Evolutionary conservation across 2,888 invertebrate genomes (phyloP), one percentile per base, ranked within the genome.

Genomic region (Ditula angustiorana): DNA sequence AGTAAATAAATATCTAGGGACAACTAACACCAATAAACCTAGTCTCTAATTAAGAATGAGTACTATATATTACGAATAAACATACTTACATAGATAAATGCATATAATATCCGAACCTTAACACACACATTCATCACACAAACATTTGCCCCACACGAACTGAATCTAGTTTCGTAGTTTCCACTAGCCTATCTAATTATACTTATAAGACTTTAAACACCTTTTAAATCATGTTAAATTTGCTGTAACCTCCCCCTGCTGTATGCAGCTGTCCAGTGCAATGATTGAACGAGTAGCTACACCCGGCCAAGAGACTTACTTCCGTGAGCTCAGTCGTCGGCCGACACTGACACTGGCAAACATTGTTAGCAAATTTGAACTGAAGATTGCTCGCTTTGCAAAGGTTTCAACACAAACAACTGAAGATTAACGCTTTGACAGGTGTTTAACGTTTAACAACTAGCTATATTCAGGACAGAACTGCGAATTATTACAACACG

Each of bases 301-400:
- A 41, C 41, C n/a, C 52, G 26, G 2, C 24, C 55, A 41, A 37
- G 55, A 56, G 55, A 56, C 55, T 56, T 56, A 53, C 53, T 53
- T 35, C 41, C 37, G 16, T 56, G 23, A 41, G 55, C 41, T 56
- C 26, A 56, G 26, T 35, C 52, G 26, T 37, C 37, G 37, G 44
- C 60, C 50, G 30, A 41, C 56, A 62, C 62, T 56, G 62, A 62
- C 41, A 50, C 56, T 41, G 49, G 56, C 49, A 19, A 57, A 57
- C 49, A 19, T 37, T 56, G 61, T 62, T 57, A 41, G 62, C 56
- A 56, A 56, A 55, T 56, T 62, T 49, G 30, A 56, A 24, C 49
- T 41, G 24, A 57, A 62, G 62, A 50, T 57, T 62, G 56, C 30
- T 62, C 24, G 56, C 37, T 53, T 53, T 13, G 61, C 41, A 30